A percentile compares a stretch with the other conserved stretches of the same genome.
Conservation (phyloP, 2,888 invertebrate species). For the Sminthurides aquaticus region DNA sequence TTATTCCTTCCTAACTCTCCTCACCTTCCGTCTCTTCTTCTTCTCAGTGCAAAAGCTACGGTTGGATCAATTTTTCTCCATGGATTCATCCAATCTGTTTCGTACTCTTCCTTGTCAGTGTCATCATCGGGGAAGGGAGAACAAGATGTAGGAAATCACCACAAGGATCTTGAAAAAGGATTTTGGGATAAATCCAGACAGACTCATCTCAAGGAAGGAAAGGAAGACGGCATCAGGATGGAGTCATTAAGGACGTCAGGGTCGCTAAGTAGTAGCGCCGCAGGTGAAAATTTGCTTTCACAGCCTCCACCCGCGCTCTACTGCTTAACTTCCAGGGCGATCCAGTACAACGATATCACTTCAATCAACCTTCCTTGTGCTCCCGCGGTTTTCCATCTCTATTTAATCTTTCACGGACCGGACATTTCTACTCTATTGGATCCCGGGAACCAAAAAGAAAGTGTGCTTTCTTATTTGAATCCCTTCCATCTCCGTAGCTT, state of each 20-base stretch:
- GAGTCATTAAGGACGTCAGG: constrained; percentile 8
- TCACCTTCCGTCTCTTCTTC: neutral
- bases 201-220: no score
- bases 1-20: no score
- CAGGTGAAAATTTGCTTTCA: constrained; percentile 50
- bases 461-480: no score
- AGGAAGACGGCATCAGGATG: no score
- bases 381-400: no score
- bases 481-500: no score
- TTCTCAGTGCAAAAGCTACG: neutral
- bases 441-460: no score
- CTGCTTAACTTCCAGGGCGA: constrained; percentile 47
- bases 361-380: neutral
- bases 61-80: neutral
- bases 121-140: neutral
- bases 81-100: neutral
- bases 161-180: no score
- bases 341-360: neutral
- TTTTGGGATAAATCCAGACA: no score
- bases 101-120: neutral
- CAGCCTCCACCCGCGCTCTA: constrained; percentile 49
- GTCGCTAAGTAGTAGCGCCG: constrained; percentile 55
- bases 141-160: neutral
- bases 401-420: no score
- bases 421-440: no score